These are phyloP conservation scores for Diachasmimorpha longicaudata DNA, from an alignment of 1,140 invertebrate genomes.

Conservation along the genomic window DNA sequence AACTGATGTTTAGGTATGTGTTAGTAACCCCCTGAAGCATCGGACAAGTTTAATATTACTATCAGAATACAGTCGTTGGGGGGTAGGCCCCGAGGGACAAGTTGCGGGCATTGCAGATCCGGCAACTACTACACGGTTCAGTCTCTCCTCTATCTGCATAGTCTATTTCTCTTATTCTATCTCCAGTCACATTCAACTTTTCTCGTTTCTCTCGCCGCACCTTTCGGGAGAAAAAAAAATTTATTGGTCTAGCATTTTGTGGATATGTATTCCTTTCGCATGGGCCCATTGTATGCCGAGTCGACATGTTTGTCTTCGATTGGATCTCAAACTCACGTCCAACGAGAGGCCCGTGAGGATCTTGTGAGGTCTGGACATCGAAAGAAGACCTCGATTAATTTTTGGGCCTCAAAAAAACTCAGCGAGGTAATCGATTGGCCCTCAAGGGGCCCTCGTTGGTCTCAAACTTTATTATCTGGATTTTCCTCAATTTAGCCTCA, in stretches of 20 bases:
- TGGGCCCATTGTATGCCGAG: too few relatives aligned
- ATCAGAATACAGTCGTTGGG: constrained; percentile 6
- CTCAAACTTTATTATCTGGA: too few relatives aligned
- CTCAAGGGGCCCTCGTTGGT: too few relatives aligned
- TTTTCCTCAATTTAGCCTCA: too few relatives aligned
- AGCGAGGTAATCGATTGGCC: too few relatives aligned
- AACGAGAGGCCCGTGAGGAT: too few relatives aligned
- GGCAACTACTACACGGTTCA: background rate
- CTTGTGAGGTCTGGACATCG: too few relatives aligned
- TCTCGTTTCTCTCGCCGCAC: background rate
- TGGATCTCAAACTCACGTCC: too few relatives aligned
- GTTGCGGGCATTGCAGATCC: background rate
- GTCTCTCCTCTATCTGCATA: background rate
- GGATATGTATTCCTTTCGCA: too few relatives aligned
- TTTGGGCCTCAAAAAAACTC: too few relatives aligned
- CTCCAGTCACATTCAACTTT: background rate
- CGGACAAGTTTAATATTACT: constrained; percentile 9
- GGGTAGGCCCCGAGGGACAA: background rate
- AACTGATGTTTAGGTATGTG: background rate
- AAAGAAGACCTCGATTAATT: too few relatives aligned
- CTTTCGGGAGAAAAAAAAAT: background rate
- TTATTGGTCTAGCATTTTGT: background rate
- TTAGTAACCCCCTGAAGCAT: constrained; percentile 4
- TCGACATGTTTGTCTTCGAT: too few relatives aligned
- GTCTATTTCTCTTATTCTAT: background rate